Evolutionary conservation across 2,113 vertebrate species (phyloP).

Genomic region (Xenopus borealis): DNA sequence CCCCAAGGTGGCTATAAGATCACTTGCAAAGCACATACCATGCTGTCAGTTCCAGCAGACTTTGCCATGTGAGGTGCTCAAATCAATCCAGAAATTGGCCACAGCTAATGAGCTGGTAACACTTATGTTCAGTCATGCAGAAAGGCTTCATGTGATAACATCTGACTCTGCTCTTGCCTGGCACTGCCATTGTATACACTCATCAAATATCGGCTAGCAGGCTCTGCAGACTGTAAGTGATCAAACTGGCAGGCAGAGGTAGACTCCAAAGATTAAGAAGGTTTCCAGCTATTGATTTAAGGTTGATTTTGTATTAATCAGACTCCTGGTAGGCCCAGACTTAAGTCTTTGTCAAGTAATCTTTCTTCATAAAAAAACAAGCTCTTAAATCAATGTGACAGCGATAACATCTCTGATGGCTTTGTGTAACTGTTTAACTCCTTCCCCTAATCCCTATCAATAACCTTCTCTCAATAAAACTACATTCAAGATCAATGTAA

Average conservation of each 20-base stretch:
- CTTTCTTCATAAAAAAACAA: no score
- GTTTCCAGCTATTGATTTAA: conserved; percentile 1
- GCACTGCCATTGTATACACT: conserved; percentile 35
- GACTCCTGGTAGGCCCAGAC: not conserved
- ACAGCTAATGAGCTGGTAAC: conserved; percentile 36
- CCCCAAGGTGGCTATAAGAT: conserved; percentile 27
- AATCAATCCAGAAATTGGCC: conserved; percentile 24
- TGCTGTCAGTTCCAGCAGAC: conserved; percentile 35
- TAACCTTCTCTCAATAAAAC: no score
- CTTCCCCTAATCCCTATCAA: no score
- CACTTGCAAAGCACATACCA: conserved; percentile 36
- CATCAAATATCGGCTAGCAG: conserved; percentile 25
- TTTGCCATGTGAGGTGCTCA: conserved; percentile 31
- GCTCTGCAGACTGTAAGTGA: conserved; percentile 28
- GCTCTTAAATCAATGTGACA: no score
- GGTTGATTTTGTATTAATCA: not conserved
- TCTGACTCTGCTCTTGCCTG: conserved; percentile 43
- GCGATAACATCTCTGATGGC: no score
- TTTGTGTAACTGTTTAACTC: no score
- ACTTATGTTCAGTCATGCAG: conserved; percentile 32
- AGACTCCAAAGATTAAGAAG: conserved; percentile 6
- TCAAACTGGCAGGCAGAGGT: conserved; percentile 21
- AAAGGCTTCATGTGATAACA: conserved; percentile 34
- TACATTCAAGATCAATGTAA: no score
- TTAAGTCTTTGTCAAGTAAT: not conserved